Percentiles rank a stretch among this genome's conserved stretches.
Conservation (phyloP, 2,797 vertebrate genomes). For the Acanthis flammea region DNA sequence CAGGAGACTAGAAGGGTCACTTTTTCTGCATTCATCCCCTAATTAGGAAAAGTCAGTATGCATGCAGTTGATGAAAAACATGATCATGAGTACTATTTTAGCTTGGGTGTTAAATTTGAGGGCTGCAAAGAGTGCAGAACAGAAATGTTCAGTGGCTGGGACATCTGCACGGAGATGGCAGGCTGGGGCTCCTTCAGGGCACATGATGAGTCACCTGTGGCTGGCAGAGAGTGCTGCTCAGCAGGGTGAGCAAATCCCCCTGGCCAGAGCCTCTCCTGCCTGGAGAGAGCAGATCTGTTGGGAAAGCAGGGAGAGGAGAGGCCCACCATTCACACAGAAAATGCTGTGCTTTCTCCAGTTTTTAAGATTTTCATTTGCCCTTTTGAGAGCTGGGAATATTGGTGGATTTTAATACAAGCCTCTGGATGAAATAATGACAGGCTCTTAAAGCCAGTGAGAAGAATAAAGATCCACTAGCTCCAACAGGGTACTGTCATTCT, state of each 20-base stretch:
- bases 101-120: not conserved
- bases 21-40: not conserved
- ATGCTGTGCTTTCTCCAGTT: not conserved
- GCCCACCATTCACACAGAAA: not conserved
- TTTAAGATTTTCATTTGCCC: not conserved
- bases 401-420: not conserved
- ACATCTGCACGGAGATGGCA: not conserved
- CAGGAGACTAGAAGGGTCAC: not conserved
- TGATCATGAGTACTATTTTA: not conserved
- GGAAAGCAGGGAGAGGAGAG: not conserved
- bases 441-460: not conserved
- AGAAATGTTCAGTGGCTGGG: rapidly evolving
- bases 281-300: not conserved
- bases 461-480: not conserved
- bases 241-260: not conserved
- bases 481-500: not conserved
- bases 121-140: not conserved
- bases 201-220: not conserved
- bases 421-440: not conserved
- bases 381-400: not conserved
- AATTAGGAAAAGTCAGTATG: not conserved
- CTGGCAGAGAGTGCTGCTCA: not conserved
- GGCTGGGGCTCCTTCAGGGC: not conserved
- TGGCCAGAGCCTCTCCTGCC: rapidly evolving
- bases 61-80: not conserved